Conservation (phyloP, 2,797 vertebrate genomes). For the Staurois parvus region DNA sequence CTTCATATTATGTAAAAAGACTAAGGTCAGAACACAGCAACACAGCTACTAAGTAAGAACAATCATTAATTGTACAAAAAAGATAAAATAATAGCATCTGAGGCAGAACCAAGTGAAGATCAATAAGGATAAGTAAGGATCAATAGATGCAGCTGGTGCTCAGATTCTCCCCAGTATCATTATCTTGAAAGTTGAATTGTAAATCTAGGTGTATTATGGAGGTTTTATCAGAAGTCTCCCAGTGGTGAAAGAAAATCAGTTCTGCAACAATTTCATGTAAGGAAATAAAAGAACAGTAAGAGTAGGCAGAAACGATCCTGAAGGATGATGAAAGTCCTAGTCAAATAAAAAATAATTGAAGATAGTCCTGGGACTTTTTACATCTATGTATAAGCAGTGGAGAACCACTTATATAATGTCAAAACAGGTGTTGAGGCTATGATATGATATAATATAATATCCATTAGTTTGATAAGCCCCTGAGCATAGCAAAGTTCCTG, state of each 20-base stretch:
- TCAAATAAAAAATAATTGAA: not conserved
- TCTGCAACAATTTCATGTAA: not conserved
- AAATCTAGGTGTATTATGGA: slow-evolving; percentile 38
- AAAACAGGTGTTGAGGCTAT: not conserved
- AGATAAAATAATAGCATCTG: slow-evolving; percentile 13
- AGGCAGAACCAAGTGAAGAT: slow-evolving; percentile 12
- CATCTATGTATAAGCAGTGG: not conserved
- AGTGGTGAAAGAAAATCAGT: slow-evolving; percentile 16
- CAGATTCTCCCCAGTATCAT: slow-evolving; percentile 23
- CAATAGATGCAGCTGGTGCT: slow-evolving; percentile 46
- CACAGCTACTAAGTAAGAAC: not conserved
- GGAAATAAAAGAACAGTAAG: slow-evolving; percentile 8
- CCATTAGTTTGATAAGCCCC: not conserved
- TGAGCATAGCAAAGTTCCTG: too few species aligned
- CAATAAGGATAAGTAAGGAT: slow-evolving; percentile 50
- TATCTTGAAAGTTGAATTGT: slow-evolving; percentile 43
- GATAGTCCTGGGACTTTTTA: not conserved
- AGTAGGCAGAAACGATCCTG: not conserved
- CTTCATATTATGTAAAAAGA: slow-evolving; percentile 5
- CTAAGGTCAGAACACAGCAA: slow-evolving; percentile 7
- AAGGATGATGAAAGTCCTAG: not conserved
- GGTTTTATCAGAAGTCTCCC: slow-evolving; percentile 39
- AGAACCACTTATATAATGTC: not conserved
- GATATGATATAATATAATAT: not conserved
- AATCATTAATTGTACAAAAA: slow-evolving; percentile 14